Evolutionary conservation across 1,140 invertebrate species (phyloP), one percentile per base, ranked within the genome.

Genomic region (Diploscapter pachys): DNA sequence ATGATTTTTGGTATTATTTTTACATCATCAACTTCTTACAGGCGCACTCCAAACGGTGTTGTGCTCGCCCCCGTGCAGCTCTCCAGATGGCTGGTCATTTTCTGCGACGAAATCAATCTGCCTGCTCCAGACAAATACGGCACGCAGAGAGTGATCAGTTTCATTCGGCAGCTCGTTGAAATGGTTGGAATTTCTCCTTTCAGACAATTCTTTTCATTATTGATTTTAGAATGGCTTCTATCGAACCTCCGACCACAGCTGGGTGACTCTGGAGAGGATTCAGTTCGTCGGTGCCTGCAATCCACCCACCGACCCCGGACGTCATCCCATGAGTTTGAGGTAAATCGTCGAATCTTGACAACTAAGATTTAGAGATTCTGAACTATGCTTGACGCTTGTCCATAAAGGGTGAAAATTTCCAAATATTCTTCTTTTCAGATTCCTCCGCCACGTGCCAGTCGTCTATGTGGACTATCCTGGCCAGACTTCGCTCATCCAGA

Each of bases 221-320:
- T 31, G 31, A 1, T 31, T 72, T 71, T 52, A 85, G 78, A 85
- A 85, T 76, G 90, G 90, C 8, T 91, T 91, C 82, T 98, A 92
- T 85, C 89, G 95, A 67, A 92, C 93, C 4, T 92, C 91, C 49
- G 96, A 99, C 87, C 95, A 99, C 88, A 91, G 93, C 0, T 98
- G 95, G 94, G 95, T 99, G 0, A 91, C 92, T 64, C 88, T 99
- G 80, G 96, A 99, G 86, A 90, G 96, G 66, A 98, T 99, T 80
- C 97, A 99, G 86, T 99, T 99, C 88, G 96, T 99, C 52, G 97
- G 96, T 31, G 97, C 97, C 70, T 99, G 97, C 88, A 99, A 99
- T 89, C 97, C 97, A 56, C 96, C 96, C 0, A 99, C 97, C 49
- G 97, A 99, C 90, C 96, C 96, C 0, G 97, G 97, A 3, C 90